These are phyloP conservation scores for Pygmarrhopalites habei DNA, from an alignment of 1,140 invertebrate genomes.

Conservation along the genomic window DNA sequence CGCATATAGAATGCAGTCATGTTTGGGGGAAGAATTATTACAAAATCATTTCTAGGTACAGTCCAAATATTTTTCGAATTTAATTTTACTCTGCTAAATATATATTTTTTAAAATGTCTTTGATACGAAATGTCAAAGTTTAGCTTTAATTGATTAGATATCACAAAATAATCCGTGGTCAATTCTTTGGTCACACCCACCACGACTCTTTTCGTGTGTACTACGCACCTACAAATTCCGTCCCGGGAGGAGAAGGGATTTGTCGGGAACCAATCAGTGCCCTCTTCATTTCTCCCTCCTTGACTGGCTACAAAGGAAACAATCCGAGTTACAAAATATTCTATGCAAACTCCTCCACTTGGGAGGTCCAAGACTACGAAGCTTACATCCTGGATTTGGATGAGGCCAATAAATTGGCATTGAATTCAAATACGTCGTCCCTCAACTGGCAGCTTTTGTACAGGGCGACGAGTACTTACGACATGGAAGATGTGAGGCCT, in stretches of 20 bases:
- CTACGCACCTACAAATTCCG: conserved; percentile 37
- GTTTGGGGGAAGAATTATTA: conserved; percentile 33
- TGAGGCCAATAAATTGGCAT: conserved; percentile 42
- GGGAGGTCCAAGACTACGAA: conserved; percentile 47
- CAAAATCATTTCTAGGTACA: conserved; percentile 39
- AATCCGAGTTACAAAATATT: conserved; percentile 54
- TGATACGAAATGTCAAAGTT: too few relatives aligned
- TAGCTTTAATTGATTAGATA: too few relatives aligned
- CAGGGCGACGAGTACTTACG: conserved; percentile 38
- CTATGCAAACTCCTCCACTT: too few relatives aligned
- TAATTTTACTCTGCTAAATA: too few relatives aligned
- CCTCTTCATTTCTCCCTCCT: conserved; percentile 45
- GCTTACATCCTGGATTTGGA: conserved; percentile 47
- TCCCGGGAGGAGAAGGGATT: too few relatives aligned
- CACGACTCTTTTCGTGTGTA: conserved; percentile 45
- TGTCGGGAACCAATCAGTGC: conserved; percentile 44
- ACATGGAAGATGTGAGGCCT: conserved; percentile 17
- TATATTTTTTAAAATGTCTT: too few relatives aligned
- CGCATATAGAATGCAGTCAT: conserved; percentile 26
- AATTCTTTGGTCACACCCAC: conserved; percentile 47
- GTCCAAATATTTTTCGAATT: too few relatives aligned
- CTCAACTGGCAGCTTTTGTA: conserved; percentile 39
- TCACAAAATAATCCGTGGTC: conserved; percentile 24
- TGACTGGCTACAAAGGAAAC: conserved; percentile 42
- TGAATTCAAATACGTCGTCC: too few relatives aligned